These are phyloP conservation scores for Chelonoidis abingdonii DNA, from an alignment of 2,113 vertebrate genomes.

Conservation along the genomic window DNA sequence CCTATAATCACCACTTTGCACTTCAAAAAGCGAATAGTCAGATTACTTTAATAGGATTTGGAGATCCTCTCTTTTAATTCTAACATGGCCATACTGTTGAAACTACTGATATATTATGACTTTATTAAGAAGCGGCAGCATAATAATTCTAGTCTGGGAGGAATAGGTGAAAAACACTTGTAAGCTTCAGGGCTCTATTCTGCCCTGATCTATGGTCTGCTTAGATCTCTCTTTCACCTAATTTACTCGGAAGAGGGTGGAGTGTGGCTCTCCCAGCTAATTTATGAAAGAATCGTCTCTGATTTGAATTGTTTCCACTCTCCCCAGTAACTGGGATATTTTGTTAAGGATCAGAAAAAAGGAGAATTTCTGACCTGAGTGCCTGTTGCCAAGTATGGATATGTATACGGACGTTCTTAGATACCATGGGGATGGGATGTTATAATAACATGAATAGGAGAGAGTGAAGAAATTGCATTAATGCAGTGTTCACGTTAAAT, in stretches of 20 bases:
- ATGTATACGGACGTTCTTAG: neutral
- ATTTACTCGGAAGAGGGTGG: constrained; percentile 15
- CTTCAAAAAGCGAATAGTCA: constrained; percentile 61
- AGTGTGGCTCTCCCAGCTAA: neutral
- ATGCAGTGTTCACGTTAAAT: neutral
- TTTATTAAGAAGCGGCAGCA: constrained; percentile 61
- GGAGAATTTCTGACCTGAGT: neutral
- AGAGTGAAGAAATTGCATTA: neutral
- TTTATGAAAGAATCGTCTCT: constrained; percentile 9
- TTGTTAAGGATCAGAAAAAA: neutral
- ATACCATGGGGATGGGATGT: neutral
- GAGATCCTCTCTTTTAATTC: constrained; percentile 60
- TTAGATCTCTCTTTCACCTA: constrained; percentile 66
- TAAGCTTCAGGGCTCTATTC: constrained; percentile 46
- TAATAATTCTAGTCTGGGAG: constrained; percentile 55
- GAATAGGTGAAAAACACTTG: constrained; percentile 70
- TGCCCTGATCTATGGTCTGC: constrained; percentile 22
- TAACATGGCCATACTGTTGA: constrained; percentile 45
- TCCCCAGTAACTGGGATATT: neutral
- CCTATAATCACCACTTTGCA: constrained; percentile 38
- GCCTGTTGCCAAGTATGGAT: neutral
- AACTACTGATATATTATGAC: constrained; percentile 57
- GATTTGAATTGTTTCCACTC: neutral
- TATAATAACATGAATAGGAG: neutral
- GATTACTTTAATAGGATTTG: constrained; percentile 43